phyloP scores from a whole-genome alignment of 2,888 invertebrate genomes.

The Chrysopilus asiliformis region DNA sequence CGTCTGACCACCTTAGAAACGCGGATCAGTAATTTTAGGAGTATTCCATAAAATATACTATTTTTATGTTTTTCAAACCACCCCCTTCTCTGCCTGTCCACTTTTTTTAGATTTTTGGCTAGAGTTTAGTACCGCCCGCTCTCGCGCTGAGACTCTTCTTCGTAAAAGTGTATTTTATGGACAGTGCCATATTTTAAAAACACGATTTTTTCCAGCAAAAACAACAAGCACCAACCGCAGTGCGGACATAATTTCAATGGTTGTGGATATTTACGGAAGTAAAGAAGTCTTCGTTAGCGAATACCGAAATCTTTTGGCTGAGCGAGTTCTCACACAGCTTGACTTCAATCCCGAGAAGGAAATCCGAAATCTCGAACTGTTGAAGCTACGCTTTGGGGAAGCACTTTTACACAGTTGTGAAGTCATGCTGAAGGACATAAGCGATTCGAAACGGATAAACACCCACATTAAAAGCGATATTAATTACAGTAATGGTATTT shows the following conservation, averaged over 20 bases:
- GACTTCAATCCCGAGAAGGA: slow-evolving; percentile 83
- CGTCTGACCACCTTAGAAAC: no score
- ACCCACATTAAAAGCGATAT: slow-evolving; percentile 65
- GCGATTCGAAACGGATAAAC: slow-evolving; percentile 90
- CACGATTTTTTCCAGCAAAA: slow-evolving; percentile 12
- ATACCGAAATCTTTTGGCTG: slow-evolving; percentile 86
- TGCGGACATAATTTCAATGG: slow-evolving; percentile 93
- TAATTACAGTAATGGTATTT: slow-evolving; percentile 27
- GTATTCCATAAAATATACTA: no score
- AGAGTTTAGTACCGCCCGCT: no score
- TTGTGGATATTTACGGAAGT: slow-evolving; percentile 96
- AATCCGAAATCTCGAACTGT: slow-evolving; percentile 79
- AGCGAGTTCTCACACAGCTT: slow-evolving; percentile 65
- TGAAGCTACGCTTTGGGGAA: slow-evolving; percentile 91
- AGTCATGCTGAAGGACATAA: slow-evolving; percentile 96
- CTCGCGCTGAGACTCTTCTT: slow-evolving; percentile 18
- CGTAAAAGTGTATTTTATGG: slow-evolving; percentile 30
- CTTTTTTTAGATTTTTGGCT: no score
- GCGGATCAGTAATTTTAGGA: no score
- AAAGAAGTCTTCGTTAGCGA: slow-evolving; percentile 97
- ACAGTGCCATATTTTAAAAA: slow-evolving; percentile 2
- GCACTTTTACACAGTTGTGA: slow-evolving; percentile 94
- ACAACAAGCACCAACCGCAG: slow-evolving; percentile 28
- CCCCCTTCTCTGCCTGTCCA: no score
- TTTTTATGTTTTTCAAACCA: no score